Evolutionary conservation across 2,888 invertebrate species (phyloP).

Genomic region (Stenodera caucasica): DNA sequence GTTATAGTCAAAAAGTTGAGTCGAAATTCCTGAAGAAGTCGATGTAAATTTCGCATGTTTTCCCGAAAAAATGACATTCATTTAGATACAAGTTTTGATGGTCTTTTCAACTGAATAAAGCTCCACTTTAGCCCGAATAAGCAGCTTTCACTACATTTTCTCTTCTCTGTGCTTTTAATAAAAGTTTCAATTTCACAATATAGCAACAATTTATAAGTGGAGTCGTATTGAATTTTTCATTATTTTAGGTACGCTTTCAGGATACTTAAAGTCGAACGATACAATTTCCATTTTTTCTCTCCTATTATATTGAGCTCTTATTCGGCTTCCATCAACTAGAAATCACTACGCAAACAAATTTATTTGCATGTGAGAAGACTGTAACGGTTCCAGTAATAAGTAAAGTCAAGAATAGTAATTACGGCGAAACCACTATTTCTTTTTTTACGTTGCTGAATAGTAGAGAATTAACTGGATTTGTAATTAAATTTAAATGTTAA

Average conservation of each 20-base stretch:
- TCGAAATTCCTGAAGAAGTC: background rate
- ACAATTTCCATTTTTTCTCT: too few relatives aligned
- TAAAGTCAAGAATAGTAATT: background rate
- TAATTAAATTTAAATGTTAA: background rate
- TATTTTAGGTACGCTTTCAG: too few relatives aligned
- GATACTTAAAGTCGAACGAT: too few relatives aligned
- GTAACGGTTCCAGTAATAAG: background rate
- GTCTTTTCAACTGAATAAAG: background rate
- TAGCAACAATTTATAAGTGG: background rate
- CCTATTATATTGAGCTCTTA: background rate
- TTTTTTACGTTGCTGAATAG: background rate
- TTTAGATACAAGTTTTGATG: too few relatives aligned
- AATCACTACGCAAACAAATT: background rate
- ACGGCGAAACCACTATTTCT: background rate
- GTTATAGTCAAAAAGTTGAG: too few relatives aligned
- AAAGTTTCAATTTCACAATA: background rate
- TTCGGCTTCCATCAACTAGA: background rate
- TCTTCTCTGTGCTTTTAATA: background rate
- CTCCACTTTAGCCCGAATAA: background rate
- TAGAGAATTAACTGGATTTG: background rate
- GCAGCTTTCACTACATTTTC: background rate
- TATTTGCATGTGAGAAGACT: background rate
- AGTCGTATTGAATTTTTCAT: background rate
- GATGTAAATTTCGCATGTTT: too few relatives aligned
- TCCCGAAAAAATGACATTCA: too few relatives aligned